Conservation (phyloP, 2,797 vertebrate species). For the Gobionotothen gibberifrons region DNA sequence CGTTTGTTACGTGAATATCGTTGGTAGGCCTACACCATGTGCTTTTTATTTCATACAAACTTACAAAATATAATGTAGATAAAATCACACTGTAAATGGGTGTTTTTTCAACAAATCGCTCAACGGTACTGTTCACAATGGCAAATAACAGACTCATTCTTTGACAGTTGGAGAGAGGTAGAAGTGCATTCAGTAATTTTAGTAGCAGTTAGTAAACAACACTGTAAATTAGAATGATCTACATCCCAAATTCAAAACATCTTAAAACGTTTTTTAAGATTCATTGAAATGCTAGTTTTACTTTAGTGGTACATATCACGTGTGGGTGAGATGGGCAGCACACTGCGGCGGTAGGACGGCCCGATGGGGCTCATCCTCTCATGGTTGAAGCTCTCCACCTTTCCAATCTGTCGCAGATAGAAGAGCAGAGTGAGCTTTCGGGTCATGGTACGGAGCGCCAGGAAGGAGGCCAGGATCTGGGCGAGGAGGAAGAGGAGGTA, state of each 20-base stretch:
- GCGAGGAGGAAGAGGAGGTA: conserved; percentile 83
- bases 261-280: background rate
- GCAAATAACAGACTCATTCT: background rate
- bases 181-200: background rate
- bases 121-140: background rate
- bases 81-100: too few species aligned
- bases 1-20: too few species aligned
- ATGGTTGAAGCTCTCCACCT: conserved; percentile 52
- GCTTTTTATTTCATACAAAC: too few species aligned
- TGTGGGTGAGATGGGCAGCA: conserved; percentile 70
- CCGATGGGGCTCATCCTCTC: conserved; percentile 62
- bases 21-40: too few species aligned
- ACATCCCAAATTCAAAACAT: background rate
- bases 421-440: conserved; percentile 86
- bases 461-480: conserved; percentile 82
- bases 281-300: background rate
- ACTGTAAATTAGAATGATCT: background rate
- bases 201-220: background rate
- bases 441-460: conserved; percentile 85
- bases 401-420: conserved; percentile 82
- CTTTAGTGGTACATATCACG: conserved; percentile 48
- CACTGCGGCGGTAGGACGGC: conserved; percentile 64
- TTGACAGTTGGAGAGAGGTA: background rate
- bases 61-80: too few species aligned
- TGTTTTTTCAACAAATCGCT: too few species aligned